These are phyloP conservation scores for Phylloscopus collybita DNA, from an alignment of 2,797 vertebrate species.

Conservation along the genomic window DNA sequence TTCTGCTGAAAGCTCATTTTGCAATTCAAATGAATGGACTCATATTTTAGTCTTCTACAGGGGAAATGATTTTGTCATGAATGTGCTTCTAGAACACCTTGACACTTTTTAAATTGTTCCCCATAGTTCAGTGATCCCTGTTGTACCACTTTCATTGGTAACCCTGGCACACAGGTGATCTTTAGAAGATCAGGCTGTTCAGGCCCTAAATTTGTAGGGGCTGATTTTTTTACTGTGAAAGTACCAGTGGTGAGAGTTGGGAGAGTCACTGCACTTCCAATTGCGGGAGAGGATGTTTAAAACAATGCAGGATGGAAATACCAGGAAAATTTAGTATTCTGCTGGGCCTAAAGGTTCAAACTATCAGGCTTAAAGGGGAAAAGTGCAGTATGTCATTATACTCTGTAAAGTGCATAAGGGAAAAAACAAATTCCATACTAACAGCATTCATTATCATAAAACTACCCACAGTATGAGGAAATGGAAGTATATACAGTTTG, in stretches of 20 bases:
- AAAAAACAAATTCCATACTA: background rate
- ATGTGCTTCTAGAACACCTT: background rate
- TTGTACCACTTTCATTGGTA: background rate
- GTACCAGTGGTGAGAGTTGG: background rate
- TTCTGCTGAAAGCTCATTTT: background rate
- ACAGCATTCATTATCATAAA: background rate
- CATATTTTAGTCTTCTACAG: background rate
- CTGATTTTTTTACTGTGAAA: background rate
- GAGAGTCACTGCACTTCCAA: background rate
- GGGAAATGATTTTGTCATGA: background rate
- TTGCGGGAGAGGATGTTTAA: background rate
- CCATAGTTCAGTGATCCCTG: background rate
- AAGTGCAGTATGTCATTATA: background rate
- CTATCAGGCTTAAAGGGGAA: background rate
- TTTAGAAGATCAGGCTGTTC: background rate
- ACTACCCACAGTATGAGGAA: background rate
- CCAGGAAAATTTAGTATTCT: background rate
- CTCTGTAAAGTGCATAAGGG: background rate
- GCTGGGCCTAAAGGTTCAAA: background rate
- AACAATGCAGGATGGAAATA: background rate
- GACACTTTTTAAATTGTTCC: background rate
- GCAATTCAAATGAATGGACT: background rate
- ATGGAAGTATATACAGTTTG: background rate
- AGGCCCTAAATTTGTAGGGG: background rate
- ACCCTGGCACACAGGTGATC: background rate